Evolutionary conservation across 2,797 vertebrate species (phyloP).

Genomic region (Spinus olivaceus): DNA sequence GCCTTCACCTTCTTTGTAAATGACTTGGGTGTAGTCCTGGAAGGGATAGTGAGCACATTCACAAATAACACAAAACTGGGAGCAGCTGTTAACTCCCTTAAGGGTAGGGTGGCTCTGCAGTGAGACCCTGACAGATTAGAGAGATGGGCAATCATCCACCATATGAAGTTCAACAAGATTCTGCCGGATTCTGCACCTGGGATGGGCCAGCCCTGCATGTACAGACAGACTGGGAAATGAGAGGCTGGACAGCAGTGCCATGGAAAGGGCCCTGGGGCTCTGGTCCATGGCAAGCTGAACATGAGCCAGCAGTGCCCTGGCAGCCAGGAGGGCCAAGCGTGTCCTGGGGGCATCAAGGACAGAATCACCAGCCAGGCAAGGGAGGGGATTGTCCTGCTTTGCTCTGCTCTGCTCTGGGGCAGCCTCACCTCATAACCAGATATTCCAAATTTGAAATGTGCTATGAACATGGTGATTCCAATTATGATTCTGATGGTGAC

Average conservation of each 20-base stretch:
- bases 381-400: background rate
- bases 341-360: background rate
- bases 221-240: background rate
- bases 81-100: background rate
- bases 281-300: background rate
- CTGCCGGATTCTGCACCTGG: background rate
- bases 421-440: rapidly evolving
- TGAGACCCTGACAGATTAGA: rapidly evolving
- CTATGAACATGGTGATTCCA: rapidly evolving
- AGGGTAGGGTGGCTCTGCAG: background rate
- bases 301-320: background rate
- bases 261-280: background rate
- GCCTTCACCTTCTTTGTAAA: background rate
- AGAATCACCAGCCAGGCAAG: rapidly evolving
- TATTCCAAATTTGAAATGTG: background rate
- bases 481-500: background rate
- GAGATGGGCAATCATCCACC: rapidly evolving
- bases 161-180: rapidly evolving
- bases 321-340: background rate
- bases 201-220: background rate
- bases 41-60: background rate
- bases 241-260: background rate
- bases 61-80: background rate
- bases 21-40: background rate
- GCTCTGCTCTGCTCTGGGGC: background rate